Evolutionary conservation across 2,797 vertebrate species (phyloP).

Genomic region (Enoplosus armatus): DNA sequence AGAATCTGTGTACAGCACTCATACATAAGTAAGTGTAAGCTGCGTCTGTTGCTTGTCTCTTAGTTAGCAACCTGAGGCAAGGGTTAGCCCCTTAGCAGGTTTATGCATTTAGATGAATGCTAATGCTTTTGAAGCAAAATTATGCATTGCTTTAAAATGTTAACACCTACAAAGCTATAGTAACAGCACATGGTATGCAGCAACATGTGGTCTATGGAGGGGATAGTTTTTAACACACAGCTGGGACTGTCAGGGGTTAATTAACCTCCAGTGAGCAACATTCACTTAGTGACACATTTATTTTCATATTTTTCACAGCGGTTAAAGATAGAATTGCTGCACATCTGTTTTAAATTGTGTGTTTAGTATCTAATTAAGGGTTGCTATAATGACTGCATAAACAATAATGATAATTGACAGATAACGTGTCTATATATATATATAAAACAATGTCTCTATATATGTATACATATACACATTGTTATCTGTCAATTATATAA

Average conservation of each 20-base stretch:
- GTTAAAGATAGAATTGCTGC: constrained; percentile 42
- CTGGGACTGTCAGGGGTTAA: constrained; percentile 60
- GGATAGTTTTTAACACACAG: constrained; percentile 41
- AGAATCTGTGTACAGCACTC: constrained; percentile 42
- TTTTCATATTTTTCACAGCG: constrained; percentile 34
- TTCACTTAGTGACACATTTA: constrained; percentile 40
- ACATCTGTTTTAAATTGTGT: constrained; percentile 29
- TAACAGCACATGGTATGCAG: constrained; percentile 39
- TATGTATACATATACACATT: neutral
- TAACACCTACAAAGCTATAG: constrained; percentile 48
- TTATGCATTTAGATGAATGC: constrained; percentile 51
- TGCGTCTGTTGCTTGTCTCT: constrained; percentile 58
- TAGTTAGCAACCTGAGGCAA: constrained; percentile 52
- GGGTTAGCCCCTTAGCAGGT: constrained; percentile 38
- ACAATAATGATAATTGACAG: constrained; percentile 8
- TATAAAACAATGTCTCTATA: no score
- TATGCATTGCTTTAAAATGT: constrained; percentile 57
- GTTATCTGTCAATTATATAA: no score
- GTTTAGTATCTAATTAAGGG: constrained; percentile 28
- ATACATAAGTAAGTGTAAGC: constrained; percentile 52
- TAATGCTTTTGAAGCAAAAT: constrained; percentile 53
- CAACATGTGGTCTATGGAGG: constrained; percentile 51
- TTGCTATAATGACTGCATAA: constrained; percentile 5
- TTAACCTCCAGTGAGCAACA: constrained; percentile 54
- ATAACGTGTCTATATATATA: neutral